phyloP scores from a whole-genome alignment of 2,113 vertebrate genomes.

The Brachypteracias leptosomus region DNA sequence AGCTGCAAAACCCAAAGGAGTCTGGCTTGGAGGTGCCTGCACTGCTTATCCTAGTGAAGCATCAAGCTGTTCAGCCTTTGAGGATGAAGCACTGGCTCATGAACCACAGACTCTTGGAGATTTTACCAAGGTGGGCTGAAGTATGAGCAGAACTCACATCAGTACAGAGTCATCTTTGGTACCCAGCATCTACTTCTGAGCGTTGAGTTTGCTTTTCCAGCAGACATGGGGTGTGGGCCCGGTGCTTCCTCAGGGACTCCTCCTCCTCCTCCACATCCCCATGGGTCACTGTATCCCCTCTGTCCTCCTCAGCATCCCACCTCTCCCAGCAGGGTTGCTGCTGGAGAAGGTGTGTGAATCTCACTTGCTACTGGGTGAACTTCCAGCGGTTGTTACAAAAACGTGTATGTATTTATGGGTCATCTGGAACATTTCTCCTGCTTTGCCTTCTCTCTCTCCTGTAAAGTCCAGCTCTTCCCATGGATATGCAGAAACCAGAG shows the following conservation, averaged over 20 bases:
- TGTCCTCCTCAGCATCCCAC: neutral
- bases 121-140: neutral
- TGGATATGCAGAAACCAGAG: neutral
- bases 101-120: neutral
- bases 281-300: rapidly evolving
- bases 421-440: neutral
- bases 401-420: neutral
- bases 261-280: neutral
- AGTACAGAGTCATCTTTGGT: neutral
- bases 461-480: neutral
- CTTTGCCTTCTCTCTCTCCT: neutral
- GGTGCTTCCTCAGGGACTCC: neutral
- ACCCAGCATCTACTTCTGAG: neutral
- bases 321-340: neutral
- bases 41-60: neutral
- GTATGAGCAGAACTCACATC: neutral
- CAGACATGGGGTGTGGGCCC: neutral
- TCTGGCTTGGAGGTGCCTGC: neutral
- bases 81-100: neutral
- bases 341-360: neutral
- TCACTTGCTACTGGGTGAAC: rapidly evolving
- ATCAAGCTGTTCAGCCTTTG: neutral
- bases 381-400: neutral
- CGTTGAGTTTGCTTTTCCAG: neutral
- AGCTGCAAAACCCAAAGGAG: neutral